Conservation (phyloP, 2,888 invertebrate genomes). For the Nineta flava region DNA sequence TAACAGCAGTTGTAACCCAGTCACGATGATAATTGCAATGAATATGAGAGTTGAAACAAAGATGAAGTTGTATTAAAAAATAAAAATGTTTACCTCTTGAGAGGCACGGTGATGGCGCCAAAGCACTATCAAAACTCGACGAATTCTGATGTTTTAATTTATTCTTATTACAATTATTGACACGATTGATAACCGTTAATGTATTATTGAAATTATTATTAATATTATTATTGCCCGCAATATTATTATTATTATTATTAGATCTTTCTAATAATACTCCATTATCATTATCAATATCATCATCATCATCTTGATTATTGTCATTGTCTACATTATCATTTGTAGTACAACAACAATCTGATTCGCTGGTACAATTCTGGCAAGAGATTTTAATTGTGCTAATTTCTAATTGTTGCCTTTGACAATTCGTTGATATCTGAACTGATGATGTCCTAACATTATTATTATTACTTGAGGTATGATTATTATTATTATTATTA, state of each 20-base stretch:
- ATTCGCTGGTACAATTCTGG: conserved; percentile 1
- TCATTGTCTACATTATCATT: background rate
- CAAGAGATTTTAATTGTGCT: conserved; percentile 10
- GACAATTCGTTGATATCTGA: background rate
- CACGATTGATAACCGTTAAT: conserved; percentile 18
- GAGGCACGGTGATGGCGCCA: conserved; percentile 34
- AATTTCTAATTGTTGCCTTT: background rate
- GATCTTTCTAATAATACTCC: conserved; percentile 5
- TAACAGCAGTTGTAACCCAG: too few species aligned
- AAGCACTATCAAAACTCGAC: conserved; percentile 29
- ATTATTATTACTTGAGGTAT: background rate
- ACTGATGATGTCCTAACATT: too few species aligned
- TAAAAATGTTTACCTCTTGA: conserved; percentile 18
- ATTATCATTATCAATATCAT: background rate
- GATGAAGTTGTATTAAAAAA: too few species aligned
- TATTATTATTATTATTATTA: conserved; percentile 20
- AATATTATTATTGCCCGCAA: conserved; percentile 16
- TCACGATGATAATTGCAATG: too few species aligned
- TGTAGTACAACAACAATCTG: too few species aligned
- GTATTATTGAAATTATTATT: conserved; percentile 13
- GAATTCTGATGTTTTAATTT: conserved; percentile 25
- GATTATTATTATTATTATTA: background rate
- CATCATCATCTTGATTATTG: background rate
- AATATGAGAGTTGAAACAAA: too few species aligned
- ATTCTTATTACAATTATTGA: conserved; percentile 16